Conservation (phyloP, 2,113 vertebrate species). For the Toxostoma redivivum region DNA sequence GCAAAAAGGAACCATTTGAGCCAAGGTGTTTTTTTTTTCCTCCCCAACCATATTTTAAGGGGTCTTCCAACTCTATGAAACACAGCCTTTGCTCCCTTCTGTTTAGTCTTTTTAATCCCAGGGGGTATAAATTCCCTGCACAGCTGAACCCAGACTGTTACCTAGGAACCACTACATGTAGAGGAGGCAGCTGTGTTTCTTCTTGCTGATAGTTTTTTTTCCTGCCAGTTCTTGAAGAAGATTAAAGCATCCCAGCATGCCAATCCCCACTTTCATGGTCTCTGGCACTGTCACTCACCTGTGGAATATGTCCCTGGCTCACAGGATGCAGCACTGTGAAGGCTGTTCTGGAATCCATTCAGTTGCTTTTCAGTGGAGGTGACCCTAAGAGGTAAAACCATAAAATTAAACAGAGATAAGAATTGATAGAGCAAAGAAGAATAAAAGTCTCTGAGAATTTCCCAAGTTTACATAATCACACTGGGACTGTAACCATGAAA, state of each 20-base stretch:
- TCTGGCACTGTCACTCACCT: conserved; percentile 61
- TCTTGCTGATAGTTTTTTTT: background rate
- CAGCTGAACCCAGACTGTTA: conserved; percentile 42
- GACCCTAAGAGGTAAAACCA: conserved; percentile 61
- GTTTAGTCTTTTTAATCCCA: conserved; percentile 18
- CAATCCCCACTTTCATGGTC: background rate
- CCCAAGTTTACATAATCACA: background rate
- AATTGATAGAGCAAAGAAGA: background rate
- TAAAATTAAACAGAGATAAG: conserved; percentile 16
- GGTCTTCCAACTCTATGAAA: background rate
- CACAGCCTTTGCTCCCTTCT: background rate
- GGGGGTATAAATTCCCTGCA: conserved; percentile 3
- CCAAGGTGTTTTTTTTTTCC: background rate
- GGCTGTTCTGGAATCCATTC: conserved; percentile 62
- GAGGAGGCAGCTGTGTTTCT: conserved; percentile 36
- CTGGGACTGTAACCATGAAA: background rate
- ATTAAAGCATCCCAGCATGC: background rate
- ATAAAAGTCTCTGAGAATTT: background rate
- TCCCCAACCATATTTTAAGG: background rate
- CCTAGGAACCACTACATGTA: conserved; percentile 8
- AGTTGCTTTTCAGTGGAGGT: conserved; percentile 60
- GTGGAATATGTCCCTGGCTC: conserved; percentile 54
- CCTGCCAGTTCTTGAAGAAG: background rate
- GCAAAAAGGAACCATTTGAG: conserved; percentile 14
- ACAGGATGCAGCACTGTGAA: conserved; percentile 35